These are phyloP conservation scores for Sebastes kiyomatsui DNA, from an alignment of 2,797 vertebrate genomes.

Conservation along the genomic window DNA sequence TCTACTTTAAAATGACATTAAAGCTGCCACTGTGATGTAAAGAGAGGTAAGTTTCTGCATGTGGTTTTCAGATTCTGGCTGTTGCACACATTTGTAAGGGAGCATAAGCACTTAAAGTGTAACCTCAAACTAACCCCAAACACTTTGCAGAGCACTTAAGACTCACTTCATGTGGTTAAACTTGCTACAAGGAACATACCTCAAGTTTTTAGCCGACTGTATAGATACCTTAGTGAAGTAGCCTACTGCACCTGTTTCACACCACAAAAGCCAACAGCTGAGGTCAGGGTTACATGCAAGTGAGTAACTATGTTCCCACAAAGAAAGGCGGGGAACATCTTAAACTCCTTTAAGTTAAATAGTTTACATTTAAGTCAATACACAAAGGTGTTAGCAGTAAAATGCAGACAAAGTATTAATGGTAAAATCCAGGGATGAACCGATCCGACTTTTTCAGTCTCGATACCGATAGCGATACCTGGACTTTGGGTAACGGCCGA, in stretches of 20 bases:
- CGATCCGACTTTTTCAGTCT: no score
- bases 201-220: conserved; percentile 1
- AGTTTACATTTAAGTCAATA: background rate
- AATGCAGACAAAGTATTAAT: background rate
- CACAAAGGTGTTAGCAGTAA: background rate
- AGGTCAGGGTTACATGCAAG: background rate
- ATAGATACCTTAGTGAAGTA: background rate
- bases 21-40: background rate
- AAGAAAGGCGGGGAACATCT: background rate
- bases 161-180: conserved; percentile 39
- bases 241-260: background rate
- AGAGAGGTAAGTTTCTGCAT: background rate
- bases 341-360: background rate
- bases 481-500: no score
- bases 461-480: no score
- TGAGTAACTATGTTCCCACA: background rate
- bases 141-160: conserved; percentile 34
- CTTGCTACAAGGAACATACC: conserved; percentile 10
- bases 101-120: conserved; percentile 9
- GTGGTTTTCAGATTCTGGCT: conserved; percentile 29
- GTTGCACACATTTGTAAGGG: conserved; percentile 8
- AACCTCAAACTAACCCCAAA: conserved; percentile 56
- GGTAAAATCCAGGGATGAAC: background rate
- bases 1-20: background rate
- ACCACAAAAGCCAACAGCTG: background rate